Evolutionary conservation across 2,797 vertebrate species (phyloP).

Genomic region (Babyrousa celebensis): DNA sequence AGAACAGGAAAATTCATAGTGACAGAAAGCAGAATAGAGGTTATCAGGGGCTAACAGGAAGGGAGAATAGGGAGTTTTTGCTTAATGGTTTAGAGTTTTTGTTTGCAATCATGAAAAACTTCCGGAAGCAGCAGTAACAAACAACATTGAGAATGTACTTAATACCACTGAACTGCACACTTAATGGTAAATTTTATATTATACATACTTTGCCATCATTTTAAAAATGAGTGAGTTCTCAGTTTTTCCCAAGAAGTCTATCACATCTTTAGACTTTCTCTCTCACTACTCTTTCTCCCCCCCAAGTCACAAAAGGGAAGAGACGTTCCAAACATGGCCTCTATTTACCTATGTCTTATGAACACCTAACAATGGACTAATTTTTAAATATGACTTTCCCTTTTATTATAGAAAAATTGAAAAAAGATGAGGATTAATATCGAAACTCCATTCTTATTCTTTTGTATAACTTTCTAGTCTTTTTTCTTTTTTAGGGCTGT

Average conservation of each 20-base stretch:
- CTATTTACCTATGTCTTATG: conserved; percentile 7
- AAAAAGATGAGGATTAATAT: conserved; percentile 9
- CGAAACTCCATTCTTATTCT: conserved; percentile 28
- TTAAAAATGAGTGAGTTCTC: neutral
- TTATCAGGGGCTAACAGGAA: neutral
- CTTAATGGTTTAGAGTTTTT: neutral
- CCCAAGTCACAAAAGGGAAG: conserved; percentile 19
- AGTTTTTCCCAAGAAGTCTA: conserved; percentile 48
- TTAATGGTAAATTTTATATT: conserved; percentile 48
- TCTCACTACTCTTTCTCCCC: neutral
- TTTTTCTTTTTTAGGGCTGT: neutral
- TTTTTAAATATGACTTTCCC: conserved; percentile 28
- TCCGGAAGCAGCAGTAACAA: neutral
- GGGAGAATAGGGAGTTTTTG: neutral
- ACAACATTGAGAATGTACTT: conserved; percentile 17
- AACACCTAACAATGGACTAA: neutral
- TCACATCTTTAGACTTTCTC: conserved; percentile 50
- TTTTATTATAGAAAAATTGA: conserved; percentile 52
- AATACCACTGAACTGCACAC: neutral
- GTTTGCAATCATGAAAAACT: conserved; percentile 13
- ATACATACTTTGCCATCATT: conserved; percentile 23
- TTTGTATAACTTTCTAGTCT: conserved; percentile 55
- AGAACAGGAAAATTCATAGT: conserved; percentile 28
- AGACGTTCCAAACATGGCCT: neutral
- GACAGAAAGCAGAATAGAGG: conserved; percentile 13